A percentile compares a stretch with the other conserved stretches of the same genome.
Evolutionary conservation across 2,888 invertebrate genomes (phyloP).

Genomic region (Cecidostiba fungosa): DNA sequence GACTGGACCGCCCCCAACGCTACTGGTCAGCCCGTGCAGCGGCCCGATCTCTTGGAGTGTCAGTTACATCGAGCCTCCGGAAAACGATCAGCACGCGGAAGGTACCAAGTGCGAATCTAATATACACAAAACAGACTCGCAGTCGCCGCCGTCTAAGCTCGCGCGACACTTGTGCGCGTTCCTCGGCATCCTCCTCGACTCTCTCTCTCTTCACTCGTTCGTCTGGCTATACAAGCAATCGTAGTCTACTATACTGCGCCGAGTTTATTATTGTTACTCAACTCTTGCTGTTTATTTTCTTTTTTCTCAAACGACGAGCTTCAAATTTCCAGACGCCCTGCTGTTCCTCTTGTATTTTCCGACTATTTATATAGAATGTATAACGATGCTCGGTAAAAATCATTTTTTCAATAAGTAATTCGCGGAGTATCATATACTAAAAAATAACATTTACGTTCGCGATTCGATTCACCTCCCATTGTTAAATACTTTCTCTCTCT

Average conservation of each 20-base stretch:
- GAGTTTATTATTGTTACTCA: conserved; percentile 32
- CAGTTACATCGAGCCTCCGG: conserved; percentile 77
- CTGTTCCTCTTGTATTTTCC: background rate
- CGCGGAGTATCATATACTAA: background rate
- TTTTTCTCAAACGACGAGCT: background rate
- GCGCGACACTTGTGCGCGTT: conserved; percentile 36
- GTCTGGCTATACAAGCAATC: conserved; percentile 19
- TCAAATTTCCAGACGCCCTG: background rate
- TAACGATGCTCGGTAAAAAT: too few species aligned
- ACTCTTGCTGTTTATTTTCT: background rate
- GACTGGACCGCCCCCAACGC: conserved; percentile 76
- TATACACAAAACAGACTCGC: conserved; percentile 32
- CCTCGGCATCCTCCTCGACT: conserved; percentile 5
- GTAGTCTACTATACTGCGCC: background rate
- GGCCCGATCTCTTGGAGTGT: conserved; percentile 78
- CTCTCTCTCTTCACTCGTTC: background rate
- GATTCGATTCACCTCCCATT: background rate
- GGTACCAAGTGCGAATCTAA: conserved; percentile 64
- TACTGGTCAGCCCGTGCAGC: conserved; percentile 78
- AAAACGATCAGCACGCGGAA: conserved; percentile 75
- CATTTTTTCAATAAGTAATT: too few species aligned
- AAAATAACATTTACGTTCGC: background rate
- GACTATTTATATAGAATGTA: background rate
- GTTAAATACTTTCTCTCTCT: conserved; percentile 6
- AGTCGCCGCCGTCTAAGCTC: conserved; percentile 8